A percentile compares a stretch with the other conserved stretches of the same genome.
These are phyloP conservation scores for Lathamus discolor DNA, from an alignment of 2,113 vertebrate genomes.

Conservation along the genomic window DNA sequence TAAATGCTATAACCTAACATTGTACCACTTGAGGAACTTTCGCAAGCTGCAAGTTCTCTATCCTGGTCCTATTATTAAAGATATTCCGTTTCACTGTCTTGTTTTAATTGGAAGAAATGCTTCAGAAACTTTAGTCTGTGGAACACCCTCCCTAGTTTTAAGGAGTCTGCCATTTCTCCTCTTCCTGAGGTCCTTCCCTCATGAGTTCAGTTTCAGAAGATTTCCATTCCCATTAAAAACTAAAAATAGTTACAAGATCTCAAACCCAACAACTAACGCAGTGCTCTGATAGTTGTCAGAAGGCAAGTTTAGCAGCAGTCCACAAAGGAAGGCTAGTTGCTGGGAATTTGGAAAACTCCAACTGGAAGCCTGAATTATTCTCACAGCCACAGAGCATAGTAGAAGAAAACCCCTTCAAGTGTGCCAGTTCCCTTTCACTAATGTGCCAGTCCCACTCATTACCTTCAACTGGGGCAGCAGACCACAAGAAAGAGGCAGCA, in stretches of 20 bases:
- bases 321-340: neutral
- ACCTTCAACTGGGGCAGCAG: neutral
- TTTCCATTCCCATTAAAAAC: constrained; percentile 39
- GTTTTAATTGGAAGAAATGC: constrained; percentile 49
- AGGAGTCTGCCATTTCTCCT: constrained; percentile 36
- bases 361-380: neutral
- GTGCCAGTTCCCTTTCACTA: neutral
- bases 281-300: neutral
- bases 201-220: constrained; percentile 22
- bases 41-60: constrained; percentile 15
- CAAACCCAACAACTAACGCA: neutral
- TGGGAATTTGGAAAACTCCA: neutral
- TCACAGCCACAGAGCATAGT: neutral
- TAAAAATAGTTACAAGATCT: neutral
- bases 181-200: constrained; percentile 31
- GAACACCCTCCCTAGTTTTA: constrained; percentile 1
- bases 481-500: neutral
- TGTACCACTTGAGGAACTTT: neutral
- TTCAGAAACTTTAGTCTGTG: constrained; percentile 2
- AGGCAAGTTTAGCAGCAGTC: neutral
- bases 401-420: neutral
- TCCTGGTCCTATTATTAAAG: constrained; percentile 55
- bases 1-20: neutral
- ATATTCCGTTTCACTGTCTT: constrained; percentile 48
- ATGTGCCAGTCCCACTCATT: neutral